Conservation (phyloP, 2,113 vertebrate species). For the Merops nubicus region DNA sequence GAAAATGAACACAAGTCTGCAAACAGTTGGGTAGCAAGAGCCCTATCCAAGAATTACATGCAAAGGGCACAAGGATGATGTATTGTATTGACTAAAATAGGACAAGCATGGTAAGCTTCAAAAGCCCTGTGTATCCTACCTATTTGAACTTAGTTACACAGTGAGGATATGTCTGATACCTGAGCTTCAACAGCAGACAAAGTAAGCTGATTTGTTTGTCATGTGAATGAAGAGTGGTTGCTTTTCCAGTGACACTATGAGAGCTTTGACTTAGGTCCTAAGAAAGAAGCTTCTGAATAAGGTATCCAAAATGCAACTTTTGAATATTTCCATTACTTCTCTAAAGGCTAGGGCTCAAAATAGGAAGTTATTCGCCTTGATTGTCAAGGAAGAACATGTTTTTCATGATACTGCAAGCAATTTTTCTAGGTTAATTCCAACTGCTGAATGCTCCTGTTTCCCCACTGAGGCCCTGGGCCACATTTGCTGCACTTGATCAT, state of each 20-base stretch:
- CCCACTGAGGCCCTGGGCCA: neutral
- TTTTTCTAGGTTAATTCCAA: neutral
- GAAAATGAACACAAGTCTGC: neutral
- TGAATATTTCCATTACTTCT: neutral
- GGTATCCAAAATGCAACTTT: neutral
- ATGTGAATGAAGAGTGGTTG: neutral
- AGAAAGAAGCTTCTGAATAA: neutral
- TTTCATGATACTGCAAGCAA: neutral
- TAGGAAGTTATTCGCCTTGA: neutral
- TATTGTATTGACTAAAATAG: neutral
- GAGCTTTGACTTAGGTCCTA: neutral
- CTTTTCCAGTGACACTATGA: neutral
- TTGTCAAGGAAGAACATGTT: neutral
- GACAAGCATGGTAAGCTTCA: neutral
- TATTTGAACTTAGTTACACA: neutral
- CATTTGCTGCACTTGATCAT: accelerated
- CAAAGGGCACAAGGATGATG: neutral
- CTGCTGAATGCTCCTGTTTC: neutral
- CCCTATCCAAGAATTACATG: neutral
- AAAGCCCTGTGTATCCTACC: neutral
- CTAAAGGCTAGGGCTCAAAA: neutral
- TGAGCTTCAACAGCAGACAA: neutral
- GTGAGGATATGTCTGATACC: neutral
- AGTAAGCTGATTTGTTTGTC: neutral
- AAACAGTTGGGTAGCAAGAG: neutral